phyloP scores from a whole-genome alignment of 2,113 vertebrate species.

The Triplophysa siluroides region DNA sequence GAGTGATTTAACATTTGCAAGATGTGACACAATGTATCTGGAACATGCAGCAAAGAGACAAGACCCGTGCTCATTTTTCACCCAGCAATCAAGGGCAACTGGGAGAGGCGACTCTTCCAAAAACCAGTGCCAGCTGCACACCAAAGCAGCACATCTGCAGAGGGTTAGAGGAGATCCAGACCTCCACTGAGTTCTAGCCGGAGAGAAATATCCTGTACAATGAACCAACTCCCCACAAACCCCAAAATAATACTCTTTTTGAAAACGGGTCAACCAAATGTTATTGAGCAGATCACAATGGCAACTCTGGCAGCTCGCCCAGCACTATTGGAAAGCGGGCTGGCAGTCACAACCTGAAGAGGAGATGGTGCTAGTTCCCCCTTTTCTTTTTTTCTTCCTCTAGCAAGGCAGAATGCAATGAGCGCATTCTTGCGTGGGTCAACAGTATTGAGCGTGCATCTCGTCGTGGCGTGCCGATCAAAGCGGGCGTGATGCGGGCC shows the following conservation, averaged over 20 bases:
- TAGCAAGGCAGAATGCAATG: background rate
- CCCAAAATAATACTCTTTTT: conserved; percentile 4
- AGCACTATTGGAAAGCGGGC: conserved; percentile 28
- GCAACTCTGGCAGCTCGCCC: conserved; percentile 14
- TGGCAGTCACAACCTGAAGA: background rate
- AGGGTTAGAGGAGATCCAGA: conserved; percentile 40
- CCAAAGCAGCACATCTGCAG: conserved; percentile 43
- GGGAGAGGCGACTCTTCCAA: conserved; percentile 25
- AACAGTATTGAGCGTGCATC: conserved; percentile 25
- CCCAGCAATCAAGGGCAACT: conserved; percentile 10
- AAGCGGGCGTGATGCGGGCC: conserved; percentile 67
- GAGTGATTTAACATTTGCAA: conserved; percentile 2
- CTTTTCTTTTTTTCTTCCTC: conserved; percentile 42
- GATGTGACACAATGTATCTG: conserved; percentile 25
- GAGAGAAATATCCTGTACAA: conserved; percentile 16
- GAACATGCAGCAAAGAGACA: background rate
- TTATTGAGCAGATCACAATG: conserved; percentile 39
- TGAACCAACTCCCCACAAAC: conserved; percentile 27
- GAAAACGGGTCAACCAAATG: conserved; percentile 26
- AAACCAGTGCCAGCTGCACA: conserved; percentile 44
- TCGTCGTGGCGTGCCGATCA: conserved; percentile 52
- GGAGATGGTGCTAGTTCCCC: conserved; percentile 55
- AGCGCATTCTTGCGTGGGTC: conserved; percentile 36
- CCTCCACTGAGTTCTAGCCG: conserved; percentile 32
- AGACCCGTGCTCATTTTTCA: conserved; percentile 29